Conservation (phyloP, 2,113 vertebrate genomes). For the Calonectris borealis region DNA sequence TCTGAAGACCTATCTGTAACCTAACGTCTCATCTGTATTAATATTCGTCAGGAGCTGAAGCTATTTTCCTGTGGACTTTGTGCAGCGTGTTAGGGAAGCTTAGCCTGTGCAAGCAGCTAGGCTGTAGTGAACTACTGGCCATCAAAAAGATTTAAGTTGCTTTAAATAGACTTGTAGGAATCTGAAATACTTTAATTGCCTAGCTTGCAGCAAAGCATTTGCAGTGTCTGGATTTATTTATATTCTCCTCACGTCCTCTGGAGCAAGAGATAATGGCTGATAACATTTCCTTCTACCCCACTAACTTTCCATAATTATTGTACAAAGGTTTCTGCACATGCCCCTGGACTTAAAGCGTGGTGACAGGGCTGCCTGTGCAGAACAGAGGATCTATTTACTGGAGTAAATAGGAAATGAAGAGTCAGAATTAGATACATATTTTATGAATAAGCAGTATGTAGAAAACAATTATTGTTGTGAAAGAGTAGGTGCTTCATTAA, state of each 20-base stretch:
- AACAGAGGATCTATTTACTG: background rate
- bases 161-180: slow-evolving; percentile 58
- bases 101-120: background rate
- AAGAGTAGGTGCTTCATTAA: background rate
- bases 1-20: background rate
- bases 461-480: background rate
- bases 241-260: slow-evolving; percentile 51
- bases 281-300: slow-evolving; percentile 69
- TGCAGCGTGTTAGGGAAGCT: background rate
- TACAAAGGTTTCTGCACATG: slow-evolving; percentile 32
- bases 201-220: slow-evolving; percentile 57
- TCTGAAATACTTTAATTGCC: slow-evolving; percentile 67
- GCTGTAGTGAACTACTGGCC: background rate
- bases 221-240: slow-evolving; percentile 62
- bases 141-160: slow-evolving; percentile 55
- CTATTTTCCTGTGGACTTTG: background rate
- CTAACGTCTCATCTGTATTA: background rate
- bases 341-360: background rate
- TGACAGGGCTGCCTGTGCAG: slow-evolving; percentile 20
- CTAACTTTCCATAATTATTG: slow-evolving; percentile 56
- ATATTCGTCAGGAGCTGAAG: background rate
- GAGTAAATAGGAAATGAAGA: slow-evolving; percentile 17
- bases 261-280: slow-evolving; percentile 58
- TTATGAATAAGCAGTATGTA: slow-evolving; percentile 11
- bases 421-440: slow-evolving; percentile 13